Evolutionary conservation across 2,888 invertebrate genomes (phyloP).

Genomic region (Lycocerus yunnanus): DNA sequence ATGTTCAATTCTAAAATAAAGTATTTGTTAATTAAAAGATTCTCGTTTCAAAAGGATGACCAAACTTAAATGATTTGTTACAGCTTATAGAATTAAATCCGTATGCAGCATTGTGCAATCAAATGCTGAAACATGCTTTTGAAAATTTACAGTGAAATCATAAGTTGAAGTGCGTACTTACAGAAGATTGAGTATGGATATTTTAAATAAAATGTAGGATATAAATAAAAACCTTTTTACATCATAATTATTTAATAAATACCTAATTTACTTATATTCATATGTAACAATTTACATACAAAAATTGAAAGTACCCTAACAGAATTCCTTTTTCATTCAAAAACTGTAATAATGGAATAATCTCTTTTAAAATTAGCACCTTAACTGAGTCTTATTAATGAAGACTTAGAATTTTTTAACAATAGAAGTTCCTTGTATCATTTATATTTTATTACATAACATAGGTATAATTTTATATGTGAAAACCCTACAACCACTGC

Average conservation of each 20-base stretch:
- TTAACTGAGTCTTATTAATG: not conserved
- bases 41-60: not conserved
- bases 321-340: not conserved
- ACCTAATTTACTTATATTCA: not conserved
- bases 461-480: not conserved
- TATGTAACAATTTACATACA: slow-evolving; percentile 5
- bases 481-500: not conserved
- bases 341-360: not conserved
- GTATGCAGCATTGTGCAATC: slow-evolving; percentile 93
- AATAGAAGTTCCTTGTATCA: not conserved
- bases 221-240: not conserved
- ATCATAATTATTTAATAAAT: slow-evolving; percentile 4
- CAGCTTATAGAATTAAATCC: slow-evolving; percentile 88
- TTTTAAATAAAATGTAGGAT: not conserved
- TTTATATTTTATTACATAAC: not conserved
- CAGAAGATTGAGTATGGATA: not conserved
- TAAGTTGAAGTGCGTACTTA: not conserved
- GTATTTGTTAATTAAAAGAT: not conserved
- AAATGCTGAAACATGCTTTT: slow-evolving; percentile 86
- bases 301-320: not conserved
- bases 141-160: slow-evolving; percentile 45
- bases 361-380: slow-evolving; percentile 3
- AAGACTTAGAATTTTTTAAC: not conserved
- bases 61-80: slow-evolving; percentile 39
- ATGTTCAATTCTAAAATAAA: not conserved